Conservation (phyloP, 2,113 vertebrate genomes). For the Ardeotis arabs region DNA sequence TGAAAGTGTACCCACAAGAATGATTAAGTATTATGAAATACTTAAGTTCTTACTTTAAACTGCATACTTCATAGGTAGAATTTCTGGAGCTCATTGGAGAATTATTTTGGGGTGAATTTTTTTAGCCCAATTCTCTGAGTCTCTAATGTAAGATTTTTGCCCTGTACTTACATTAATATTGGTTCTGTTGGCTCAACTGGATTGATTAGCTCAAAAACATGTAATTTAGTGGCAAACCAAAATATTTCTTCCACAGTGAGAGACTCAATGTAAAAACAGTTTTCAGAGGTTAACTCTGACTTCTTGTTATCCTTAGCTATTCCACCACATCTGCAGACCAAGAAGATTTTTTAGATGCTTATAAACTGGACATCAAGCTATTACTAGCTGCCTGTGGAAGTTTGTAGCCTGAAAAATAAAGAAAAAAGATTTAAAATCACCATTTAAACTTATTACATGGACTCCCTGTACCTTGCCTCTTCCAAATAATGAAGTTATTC, state of each 20-base stretch:
- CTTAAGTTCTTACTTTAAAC: background rate
- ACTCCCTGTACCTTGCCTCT: too few species aligned
- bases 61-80: background rate
- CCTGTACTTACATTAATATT: background rate
- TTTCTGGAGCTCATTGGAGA: background rate
- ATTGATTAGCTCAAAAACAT: background rate
- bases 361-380: background rate
- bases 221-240: background rate
- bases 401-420: too few species aligned
- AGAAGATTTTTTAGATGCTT: background rate
- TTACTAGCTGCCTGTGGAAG: background rate
- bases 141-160: background rate
- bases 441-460: too few species aligned
- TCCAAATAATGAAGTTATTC: background rate
- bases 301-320: background rate
- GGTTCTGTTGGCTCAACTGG: background rate
- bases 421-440: too few species aligned
- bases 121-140: background rate
- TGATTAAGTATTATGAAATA: background rate
- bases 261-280: background rate
- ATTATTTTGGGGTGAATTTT: background rate
- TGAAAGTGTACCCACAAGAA: background rate
- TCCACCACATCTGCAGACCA: background rate
- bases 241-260: background rate
- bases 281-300: background rate